Base-by-base conservation (phyloP, 2,888 invertebrate species). In the Microchrysa polita region DNA sequence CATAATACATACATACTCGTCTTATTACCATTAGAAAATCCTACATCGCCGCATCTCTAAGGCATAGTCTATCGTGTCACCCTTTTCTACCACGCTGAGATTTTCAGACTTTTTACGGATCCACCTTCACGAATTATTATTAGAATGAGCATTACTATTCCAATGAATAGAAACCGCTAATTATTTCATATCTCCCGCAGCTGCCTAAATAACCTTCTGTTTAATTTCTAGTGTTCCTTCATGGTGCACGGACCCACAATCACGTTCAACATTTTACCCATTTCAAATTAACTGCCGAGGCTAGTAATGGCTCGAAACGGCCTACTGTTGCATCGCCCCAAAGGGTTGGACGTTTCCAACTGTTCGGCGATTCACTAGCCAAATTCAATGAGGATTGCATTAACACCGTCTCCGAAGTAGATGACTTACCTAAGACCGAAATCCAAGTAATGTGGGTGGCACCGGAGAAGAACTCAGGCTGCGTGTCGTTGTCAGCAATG, bases 401-500 rank as follows among this genome's bases (percentile, higher is more conserved):
- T 27, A 94, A 95, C 82, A 92, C 96, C 0, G 90, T 97, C 1
- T 88, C 91, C 0, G 95, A 96, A 81, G 89, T 91, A 0, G 92
- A 93, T 76, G 90, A 92, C 79, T 86, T 92, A 72, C 90, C 91
- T 9, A 96, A 96, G 84, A 91, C 92, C 0, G 93, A 94, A 81
- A 89, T 96, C 9, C 92, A 92, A 81, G 92, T 95, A n/a, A 90
- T 93, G 88, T 97, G 97, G 97, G 92, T 91, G 63, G 95, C 97
- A 14, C 97, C 97, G 0, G 88, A 91, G 14, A 86, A 91, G 9
- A 94, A 93, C 2, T 91, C 93, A 0, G 95, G 96, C 76, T 97
- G 97, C 82, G 91, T 96, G 48, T 88, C 92, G 34, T 90, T 97
- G 81, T 94, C 93, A 90, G 95, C 95, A 0, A 94, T 95, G 88